A percentile compares a stretch with the other conserved stretches of the same genome.
These are phyloP conservation scores for Conistra vaccinii DNA, from an alignment of 2,888 invertebrate genomes.

Conservation along the genomic window DNA sequence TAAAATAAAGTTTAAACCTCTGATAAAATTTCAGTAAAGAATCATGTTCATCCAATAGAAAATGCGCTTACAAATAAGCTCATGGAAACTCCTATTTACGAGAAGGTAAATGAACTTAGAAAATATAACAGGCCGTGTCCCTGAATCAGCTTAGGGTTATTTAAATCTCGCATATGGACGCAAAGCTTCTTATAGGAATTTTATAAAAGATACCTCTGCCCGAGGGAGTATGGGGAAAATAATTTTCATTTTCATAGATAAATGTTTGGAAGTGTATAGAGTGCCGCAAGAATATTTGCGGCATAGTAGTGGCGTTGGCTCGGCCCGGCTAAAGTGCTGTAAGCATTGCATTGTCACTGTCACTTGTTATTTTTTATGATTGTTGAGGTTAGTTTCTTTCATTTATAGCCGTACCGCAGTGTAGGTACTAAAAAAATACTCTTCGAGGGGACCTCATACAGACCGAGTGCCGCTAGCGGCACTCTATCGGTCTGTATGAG, in stretches of 20 bases:
- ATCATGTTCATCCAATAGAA: constrained; percentile 32
- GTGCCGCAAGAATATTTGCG: too few relatives aligned
- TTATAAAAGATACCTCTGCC: constrained; percentile 36
- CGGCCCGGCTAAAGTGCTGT: too few relatives aligned
- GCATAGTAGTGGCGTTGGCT: too few relatives aligned
- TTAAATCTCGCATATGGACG: constrained; percentile 49
- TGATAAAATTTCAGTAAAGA: constrained; percentile 5
- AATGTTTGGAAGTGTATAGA: constrained; percentile 32
- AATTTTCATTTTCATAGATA: constrained; percentile 22
- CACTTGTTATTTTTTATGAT: too few relatives aligned
- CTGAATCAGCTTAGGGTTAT: constrained; percentile 55
- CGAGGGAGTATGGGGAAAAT: constrained; percentile 15
- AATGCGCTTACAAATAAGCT: constrained; percentile 35
- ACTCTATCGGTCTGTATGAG: too few relatives aligned
- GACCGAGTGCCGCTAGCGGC: too few relatives aligned
- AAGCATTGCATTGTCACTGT: too few relatives aligned
- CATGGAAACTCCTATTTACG: constrained; percentile 17
- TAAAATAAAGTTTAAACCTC: neutral
- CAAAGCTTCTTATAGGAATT: constrained; percentile 56
- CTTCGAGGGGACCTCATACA: too few relatives aligned
- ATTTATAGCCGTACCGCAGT: too few relatives aligned
- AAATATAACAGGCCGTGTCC: constrained; percentile 33
- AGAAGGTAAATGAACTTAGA: constrained; percentile 26
- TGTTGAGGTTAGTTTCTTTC: too few relatives aligned
- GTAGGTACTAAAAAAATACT: too few relatives aligned